A percentile compares a stretch with the other conserved stretches of the same genome.
These are phyloP conservation scores for Drusus annulatus DNA, from an alignment of 1,140 invertebrate genomes.

Conservation along the genomic window DNA sequence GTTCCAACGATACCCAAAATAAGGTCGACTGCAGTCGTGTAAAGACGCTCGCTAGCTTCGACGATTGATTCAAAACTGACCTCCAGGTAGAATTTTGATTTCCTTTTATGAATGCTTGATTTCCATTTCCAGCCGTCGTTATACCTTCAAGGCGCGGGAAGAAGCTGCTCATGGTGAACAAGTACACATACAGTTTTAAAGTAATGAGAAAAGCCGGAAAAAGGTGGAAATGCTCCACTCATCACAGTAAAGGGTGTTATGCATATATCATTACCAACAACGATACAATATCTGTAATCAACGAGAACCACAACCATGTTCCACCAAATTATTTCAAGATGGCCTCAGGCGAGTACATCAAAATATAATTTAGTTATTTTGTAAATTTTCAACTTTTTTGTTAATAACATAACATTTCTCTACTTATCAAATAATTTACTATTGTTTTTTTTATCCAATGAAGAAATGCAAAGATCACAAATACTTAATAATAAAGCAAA, in stretches of 20 bases:
- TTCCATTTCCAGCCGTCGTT: background rate
- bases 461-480: no score
- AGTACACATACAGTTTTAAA: conserved; percentile 20
- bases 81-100: no score
- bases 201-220: background rate
- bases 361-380: background rate
- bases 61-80: no score
- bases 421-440: no score
- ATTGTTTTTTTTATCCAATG: no score
- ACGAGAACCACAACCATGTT: background rate
- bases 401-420: no score
- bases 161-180: conserved; percentile 4
- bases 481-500: no score
- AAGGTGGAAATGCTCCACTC: conserved; percentile 27
- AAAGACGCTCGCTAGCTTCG: no score
- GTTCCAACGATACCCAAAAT: no score
- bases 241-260: background rate
- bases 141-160: background rate
- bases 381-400: no score
- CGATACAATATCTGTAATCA: background rate
- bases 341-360: conserved; percentile 4
- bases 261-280: background rate
- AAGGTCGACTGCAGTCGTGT: no score
- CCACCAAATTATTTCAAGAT: background rate
- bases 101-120: no score